Conservation (phyloP, 2,888 invertebrate genomes). For the Entomobrya proxima region DNA sequence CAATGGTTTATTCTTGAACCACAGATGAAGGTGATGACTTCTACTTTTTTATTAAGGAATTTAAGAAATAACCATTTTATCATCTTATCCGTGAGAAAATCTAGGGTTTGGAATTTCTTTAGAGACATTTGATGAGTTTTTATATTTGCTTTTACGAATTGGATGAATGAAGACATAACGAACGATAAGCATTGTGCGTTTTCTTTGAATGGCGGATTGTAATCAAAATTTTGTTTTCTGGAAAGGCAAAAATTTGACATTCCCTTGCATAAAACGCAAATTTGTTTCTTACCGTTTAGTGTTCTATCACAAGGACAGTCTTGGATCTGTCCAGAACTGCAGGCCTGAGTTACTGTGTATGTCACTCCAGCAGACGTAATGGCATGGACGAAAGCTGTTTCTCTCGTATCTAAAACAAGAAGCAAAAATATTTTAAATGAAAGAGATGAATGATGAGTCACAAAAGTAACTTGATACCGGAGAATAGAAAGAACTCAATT, state of each 20-base stretch:
- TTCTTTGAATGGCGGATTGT: too few species aligned
- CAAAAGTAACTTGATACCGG: neutral
- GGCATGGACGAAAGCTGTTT: constrained; percentile 94
- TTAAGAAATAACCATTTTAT: constrained; percentile 4
- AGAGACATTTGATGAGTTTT: constrained; percentile 33
- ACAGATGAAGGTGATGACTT: constrained; percentile 11
- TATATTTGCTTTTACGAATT: neutral
- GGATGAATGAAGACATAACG: neutral
- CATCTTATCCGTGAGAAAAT: constrained; percentile 73
- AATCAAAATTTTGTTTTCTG: too few species aligned
- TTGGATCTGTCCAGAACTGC: constrained; percentile 89
- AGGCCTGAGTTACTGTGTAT: constrained; percentile 91
- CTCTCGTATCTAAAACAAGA: constrained; percentile 87
- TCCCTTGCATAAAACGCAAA: neutral
- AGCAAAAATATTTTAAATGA: neutral
- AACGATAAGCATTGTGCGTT: too few species aligned
- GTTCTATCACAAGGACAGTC: constrained; percentile 82
- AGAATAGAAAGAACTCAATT: constrained; percentile 49
- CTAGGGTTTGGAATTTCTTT: constrained; percentile 66
- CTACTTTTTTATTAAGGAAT: constrained; percentile 40
- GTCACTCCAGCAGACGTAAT: constrained; percentile 94
- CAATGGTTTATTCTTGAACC: neutral
- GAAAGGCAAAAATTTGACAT: neutral
- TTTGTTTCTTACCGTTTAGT: constrained; percentile 69
- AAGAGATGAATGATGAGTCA: neutral